phyloP scores from a whole-genome alignment of 1,140 invertebrate genomes.

The Hypothenemus hampei region DNA sequence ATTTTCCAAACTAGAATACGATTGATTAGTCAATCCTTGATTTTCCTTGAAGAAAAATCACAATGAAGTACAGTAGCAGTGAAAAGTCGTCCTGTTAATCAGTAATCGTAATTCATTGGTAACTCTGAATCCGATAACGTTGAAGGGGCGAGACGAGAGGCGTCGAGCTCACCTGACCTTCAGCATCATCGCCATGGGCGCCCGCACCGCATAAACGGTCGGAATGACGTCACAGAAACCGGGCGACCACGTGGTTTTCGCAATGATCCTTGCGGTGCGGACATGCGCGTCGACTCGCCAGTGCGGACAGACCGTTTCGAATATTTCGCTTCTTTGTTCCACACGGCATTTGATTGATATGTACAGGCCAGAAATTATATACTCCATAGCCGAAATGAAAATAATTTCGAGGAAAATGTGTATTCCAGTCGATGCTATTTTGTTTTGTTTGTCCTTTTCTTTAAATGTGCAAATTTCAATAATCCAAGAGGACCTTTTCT shows the following conservation, averaged over 20 bases:
- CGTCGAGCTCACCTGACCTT: constrained; percentile 6
- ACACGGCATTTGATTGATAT: neutral
- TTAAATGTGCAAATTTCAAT: neutral
- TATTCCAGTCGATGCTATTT: neutral
- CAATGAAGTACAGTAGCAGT: neutral
- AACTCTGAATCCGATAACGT: neutral
- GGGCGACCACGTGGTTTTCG: constrained; percentile 12
- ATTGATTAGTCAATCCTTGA: too few relatives aligned
- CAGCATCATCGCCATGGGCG: neutral
- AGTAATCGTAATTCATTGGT: neutral
- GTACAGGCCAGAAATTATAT: constrained; percentile 4
- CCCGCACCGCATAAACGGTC: too few relatives aligned
- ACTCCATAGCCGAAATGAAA: neutral
- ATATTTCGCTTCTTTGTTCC: neutral
- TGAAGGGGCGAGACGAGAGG: neutral
- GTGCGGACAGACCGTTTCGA: neutral
- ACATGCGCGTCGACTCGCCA: constrained; percentile 14
- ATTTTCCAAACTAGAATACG: too few relatives aligned
- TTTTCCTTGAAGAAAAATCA: too few relatives aligned
- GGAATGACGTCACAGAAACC: constrained; percentile 11
- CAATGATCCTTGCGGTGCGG: constrained; percentile 15
- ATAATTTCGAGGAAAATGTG: neutral
- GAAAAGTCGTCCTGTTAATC: neutral
- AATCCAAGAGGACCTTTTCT: neutral
- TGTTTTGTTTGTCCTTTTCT: neutral